A percentile compares a stretch with the other conserved stretches of the same genome.
Conservation (phyloP, 2,113 vertebrate species). For the Euleptes europaea region DNA sequence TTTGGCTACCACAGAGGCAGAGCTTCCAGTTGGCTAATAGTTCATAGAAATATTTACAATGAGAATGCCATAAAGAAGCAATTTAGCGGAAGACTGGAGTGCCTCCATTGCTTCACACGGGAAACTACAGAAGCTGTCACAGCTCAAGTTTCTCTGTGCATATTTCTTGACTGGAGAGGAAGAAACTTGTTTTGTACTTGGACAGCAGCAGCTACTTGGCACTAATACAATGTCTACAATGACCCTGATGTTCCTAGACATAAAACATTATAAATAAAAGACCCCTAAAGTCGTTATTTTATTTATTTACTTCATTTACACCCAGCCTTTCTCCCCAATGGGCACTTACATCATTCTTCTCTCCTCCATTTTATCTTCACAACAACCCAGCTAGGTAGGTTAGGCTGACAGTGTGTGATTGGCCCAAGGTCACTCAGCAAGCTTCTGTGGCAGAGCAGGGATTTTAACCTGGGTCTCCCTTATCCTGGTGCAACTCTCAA, state of each 20-base stretch:
- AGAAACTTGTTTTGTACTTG: neutral
- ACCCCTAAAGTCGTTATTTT: neutral
- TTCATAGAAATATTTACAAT: neutral
- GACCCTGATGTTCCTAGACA: neutral
- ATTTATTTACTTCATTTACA: too few relatives aligned
- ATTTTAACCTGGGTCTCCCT: too few relatives aligned
- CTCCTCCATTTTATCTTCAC: too few relatives aligned
- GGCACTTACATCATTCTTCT: too few relatives aligned
- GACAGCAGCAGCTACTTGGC: neutral
- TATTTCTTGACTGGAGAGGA: neutral
- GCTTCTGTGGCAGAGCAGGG: too few relatives aligned
- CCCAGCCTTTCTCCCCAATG: too few relatives aligned
- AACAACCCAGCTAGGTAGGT: too few relatives aligned
- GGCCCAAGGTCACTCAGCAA: too few relatives aligned
- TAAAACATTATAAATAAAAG: neutral
- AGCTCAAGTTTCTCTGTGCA: neutral
- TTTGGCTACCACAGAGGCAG: neutral
- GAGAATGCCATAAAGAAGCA: neutral
- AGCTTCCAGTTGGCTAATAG: neutral
- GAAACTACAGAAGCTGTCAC: neutral
- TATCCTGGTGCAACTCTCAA: too few relatives aligned
- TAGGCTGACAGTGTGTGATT: too few relatives aligned
- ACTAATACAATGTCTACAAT: neutral
- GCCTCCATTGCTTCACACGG: neutral
- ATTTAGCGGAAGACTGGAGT: neutral